These are phyloP conservation scores for Pollimyrus isidori DNA, from an alignment of 2,113 vertebrate species.

Conservation along the genomic window DNA sequence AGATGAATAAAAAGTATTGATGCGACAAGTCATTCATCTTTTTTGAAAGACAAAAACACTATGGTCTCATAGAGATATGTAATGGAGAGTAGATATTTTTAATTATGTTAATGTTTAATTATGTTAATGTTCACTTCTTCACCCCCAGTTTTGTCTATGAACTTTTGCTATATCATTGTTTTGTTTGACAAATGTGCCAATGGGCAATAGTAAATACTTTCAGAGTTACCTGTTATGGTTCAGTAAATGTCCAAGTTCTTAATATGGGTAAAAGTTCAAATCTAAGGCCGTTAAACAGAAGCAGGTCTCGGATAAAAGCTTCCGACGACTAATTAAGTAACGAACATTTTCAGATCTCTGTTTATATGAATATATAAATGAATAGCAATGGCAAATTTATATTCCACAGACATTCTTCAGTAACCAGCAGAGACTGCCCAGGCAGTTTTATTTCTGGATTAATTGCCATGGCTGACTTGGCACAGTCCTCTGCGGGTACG, in stretches of 20 bases:
- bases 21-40: not conserved
- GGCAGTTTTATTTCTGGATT: not conserved
- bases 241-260: not conserved
- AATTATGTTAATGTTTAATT: not conserved
- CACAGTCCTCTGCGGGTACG: not conserved
- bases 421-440: not conserved
- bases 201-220: not conserved
- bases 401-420: not conserved
- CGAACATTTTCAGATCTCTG: not conserved
- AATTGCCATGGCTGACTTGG: not conserved
- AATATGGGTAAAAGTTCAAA: not conserved
- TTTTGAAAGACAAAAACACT: not conserved
- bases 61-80: not conserved
- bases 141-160: not conserved
- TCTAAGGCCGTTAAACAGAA: not conserved
- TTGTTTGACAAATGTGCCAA: not conserved
- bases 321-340: not conserved
- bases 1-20: not conserved
- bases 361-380: not conserved
- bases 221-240: not conserved
- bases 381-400: not conserved
- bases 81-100: not conserved
- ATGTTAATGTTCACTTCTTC: not conserved
- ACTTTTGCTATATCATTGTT: not conserved
- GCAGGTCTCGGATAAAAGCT: not conserved